Percentiles rank a stretch among this genome's conserved stretches.
These are phyloP conservation scores for Donacobius atricapilla DNA, from an alignment of 2,113 vertebrate species.

Conservation along the genomic window DNA sequence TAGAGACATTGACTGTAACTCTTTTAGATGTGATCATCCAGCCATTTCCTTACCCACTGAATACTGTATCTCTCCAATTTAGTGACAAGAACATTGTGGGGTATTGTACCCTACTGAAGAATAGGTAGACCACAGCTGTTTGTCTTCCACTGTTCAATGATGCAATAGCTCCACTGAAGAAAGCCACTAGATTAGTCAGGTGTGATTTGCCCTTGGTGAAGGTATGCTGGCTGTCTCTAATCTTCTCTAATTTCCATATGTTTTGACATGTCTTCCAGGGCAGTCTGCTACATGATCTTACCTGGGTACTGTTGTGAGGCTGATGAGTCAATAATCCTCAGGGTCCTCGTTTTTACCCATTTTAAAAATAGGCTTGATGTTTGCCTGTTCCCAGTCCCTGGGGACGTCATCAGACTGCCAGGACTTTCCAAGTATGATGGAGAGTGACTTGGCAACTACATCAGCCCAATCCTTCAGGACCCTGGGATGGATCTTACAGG, in stretches of 20 bases:
- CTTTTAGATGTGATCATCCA: not conserved
- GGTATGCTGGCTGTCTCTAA: not conserved
- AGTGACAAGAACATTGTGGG: not conserved
- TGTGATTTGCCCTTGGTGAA: not conserved
- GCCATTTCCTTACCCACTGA: not conserved
- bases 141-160: not conserved
- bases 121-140: not conserved
- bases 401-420: not conserved
- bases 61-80: not conserved
- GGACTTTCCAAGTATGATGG: not conserved
- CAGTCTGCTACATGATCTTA: not conserved
- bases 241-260: not conserved
- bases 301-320: not conserved
- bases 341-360: not conserved
- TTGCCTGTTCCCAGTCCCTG: not conserved
- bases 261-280: not conserved
- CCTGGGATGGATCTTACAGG: not conserved
- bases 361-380: not conserved
- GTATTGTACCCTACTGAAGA: not conserved
- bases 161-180: not conserved
- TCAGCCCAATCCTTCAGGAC: not conserved
- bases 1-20: not conserved
- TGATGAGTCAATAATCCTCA: not conserved
- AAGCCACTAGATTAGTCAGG: not conserved
- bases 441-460: not conserved